These are phyloP conservation scores for Apogon hyalosoma DNA, from an alignment of 2,797 vertebrate species.

Conservation along the genomic window DNA sequence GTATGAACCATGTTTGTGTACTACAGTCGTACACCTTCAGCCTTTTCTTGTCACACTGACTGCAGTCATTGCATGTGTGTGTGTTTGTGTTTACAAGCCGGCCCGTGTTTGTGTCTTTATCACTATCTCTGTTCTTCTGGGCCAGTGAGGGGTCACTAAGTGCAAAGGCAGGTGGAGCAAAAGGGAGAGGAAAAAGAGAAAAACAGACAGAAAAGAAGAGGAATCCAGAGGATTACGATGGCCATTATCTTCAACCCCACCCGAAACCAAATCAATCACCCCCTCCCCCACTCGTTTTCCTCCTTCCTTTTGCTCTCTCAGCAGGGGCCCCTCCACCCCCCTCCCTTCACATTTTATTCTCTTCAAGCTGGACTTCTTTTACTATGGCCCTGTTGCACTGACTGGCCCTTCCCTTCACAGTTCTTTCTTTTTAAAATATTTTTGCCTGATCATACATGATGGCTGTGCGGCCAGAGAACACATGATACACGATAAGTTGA, in stretches of 20 bases:
- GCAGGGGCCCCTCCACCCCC: constrained; percentile 16
- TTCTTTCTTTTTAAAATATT: neutral
- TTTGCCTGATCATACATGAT: neutral
- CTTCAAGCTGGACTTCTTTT: constrained; percentile 6
- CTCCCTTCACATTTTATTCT: constrained; percentile 43
- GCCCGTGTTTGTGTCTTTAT: neutral
- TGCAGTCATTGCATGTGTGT: neutral
- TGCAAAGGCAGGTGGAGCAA: constrained; percentile 19
- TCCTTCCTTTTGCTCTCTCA: constrained; percentile 35
- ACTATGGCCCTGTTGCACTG: constrained; percentile 26
- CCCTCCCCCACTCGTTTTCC: constrained; percentile 26
- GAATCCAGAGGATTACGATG: constrained; percentile 8
- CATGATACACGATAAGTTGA: too few species aligned
- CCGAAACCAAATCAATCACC: constrained; percentile 42
- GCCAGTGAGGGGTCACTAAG: constrained; percentile 16
- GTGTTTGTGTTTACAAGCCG: neutral
- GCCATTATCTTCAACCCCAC: constrained; percentile 35
- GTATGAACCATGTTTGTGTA: too few species aligned
- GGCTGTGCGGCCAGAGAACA: too few species aligned
- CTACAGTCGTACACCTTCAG: too few species aligned
- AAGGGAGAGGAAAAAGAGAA: neutral
- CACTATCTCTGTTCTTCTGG: neutral
- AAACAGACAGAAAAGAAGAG: neutral
- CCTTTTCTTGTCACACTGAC: neutral
- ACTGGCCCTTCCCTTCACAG: constrained; percentile 4